Percentiles rank a stretch among this genome's conserved stretches.
Conservation (phyloP, 2,797 vertebrate genomes). For the Enteromius afrohamiltoni region DNA sequence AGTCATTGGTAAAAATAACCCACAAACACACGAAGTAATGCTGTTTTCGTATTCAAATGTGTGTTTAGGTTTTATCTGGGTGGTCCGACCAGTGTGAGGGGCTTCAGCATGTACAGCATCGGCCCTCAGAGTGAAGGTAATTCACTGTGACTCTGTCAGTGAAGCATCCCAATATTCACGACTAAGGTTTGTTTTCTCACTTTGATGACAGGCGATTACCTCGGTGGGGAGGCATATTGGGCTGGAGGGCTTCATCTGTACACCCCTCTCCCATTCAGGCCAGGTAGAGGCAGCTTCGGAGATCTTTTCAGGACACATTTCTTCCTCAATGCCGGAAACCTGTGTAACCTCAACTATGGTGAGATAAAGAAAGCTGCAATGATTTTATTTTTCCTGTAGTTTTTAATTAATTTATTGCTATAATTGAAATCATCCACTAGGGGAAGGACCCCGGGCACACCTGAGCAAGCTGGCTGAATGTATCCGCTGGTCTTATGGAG, state of each 20-base stretch:
- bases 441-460: constrained; percentile 92
- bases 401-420: neutral
- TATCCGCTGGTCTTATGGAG: constrained; percentile 96
- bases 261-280: constrained; percentile 94
- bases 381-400: neutral
- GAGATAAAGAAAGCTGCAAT: constrained; percentile 49
- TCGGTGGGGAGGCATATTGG: constrained; percentile 96
- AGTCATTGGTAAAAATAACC: constrained; percentile 18
- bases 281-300: constrained; percentile 89
- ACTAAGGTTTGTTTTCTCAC: constrained; percentile 6
- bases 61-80: constrained; percentile 91
- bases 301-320: constrained; percentile 97
- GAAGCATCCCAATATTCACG: neutral
- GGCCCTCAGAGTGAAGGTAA: constrained; percentile 96
- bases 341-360: constrained; percentile 98
- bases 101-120: constrained; percentile 99
- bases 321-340: constrained; percentile 97
- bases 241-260: constrained; percentile 93
- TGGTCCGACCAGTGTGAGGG: constrained; percentile 94
- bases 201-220: constrained; percentile 86
- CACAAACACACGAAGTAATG: neutral
- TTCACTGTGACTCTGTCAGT: neutral
- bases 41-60: constrained; percentile 3
- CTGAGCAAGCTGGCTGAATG: constrained; percentile 88
- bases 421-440: constrained; percentile 66